Evolutionary conservation across 2,797 vertebrate genomes (phyloP), one percentile per base, ranked within the genome.

Genomic region (Helostoma temminkii): DNA sequence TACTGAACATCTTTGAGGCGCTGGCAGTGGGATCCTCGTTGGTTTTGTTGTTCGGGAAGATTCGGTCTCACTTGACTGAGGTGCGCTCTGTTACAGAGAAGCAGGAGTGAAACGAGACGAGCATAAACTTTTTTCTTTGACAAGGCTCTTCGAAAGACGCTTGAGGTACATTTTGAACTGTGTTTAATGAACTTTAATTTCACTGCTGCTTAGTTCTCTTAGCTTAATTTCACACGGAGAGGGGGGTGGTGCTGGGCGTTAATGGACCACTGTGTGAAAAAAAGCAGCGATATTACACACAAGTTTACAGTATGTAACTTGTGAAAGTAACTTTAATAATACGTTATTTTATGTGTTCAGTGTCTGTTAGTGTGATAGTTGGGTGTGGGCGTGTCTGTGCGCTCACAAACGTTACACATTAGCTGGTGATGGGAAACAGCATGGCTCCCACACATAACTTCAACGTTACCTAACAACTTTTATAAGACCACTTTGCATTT

Each of bases 211-310:
- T 5, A 9, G 8, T 49, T 43, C 9, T 5, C 0, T 22, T 5
- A 18, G 0, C n/a, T 19, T 0, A 9, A 18, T 69, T 56, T 55
- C 19, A 46, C 24, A 24, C 22, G n/a, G 61, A 10, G 24, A 49
- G 61, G 65, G 74, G 45, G 69, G 34, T 28, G 80, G 22, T 30
- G 41, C 39, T 21, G 55, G 26, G 46, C 50, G 50, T 77, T 82
- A 87, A 85, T 69, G 68, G 62, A 64, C 36, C 57, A 10, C 63
- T 72, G 61, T 77, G 70, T 67, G 15, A 10, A 9, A n/a, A n/a
- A n/a, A 1, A 3, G 10, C 7, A 8, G 18, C 16, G 22, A 18
- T 54, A 0, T 18, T 18, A 37, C 16, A 9, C 30, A 0, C 0
- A 10, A 22, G 42, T 36, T 18, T 8, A 21, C 43, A 11, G 25